Conservation (phyloP, 2,888 invertebrate genomes). For the Masnerella sp. region DNA sequence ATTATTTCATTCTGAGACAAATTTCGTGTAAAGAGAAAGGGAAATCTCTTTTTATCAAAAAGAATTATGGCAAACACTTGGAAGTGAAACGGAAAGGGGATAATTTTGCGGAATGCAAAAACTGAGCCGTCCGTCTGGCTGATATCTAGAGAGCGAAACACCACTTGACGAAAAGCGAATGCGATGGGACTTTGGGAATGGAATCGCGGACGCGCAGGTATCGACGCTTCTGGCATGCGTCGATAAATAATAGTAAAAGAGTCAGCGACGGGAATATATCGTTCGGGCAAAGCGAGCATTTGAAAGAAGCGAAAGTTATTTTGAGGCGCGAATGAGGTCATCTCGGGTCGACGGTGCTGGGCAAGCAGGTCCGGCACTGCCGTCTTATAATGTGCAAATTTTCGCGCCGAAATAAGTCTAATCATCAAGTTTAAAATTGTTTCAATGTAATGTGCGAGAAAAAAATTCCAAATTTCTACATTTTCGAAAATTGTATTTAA, state of each 20-base stretch:
- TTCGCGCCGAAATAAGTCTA: constrained; percentile 1
- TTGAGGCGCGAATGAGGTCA: constrained; percentile 71
- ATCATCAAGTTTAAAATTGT: not conserved
- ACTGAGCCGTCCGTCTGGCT: not conserved
- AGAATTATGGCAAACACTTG: no score
- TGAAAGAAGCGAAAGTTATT: constrained; percentile 69
- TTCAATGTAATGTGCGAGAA: not conserved
- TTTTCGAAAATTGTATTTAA: no score
- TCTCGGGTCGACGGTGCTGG: constrained; percentile 65
- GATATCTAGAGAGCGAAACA: not conserved
- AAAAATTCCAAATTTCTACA: no score
- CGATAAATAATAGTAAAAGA: constrained; percentile 60
- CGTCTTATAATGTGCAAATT: no score
- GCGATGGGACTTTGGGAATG: constrained; percentile 35
- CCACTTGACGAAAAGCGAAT: constrained; percentile 18
- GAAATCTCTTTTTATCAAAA: no score
- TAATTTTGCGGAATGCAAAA: not conserved
- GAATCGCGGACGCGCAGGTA: constrained; percentile 26
- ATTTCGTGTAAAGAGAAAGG: no score
- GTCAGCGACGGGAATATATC: constrained; percentile 57
- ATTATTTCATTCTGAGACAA: no score
- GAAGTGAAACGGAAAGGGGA: no score
- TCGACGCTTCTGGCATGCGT: constrained; percentile 52
- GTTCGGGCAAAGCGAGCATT: constrained; percentile 47
- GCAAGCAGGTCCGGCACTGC: constrained; percentile 52